Evolutionary conservation across 2,888 invertebrate genomes (phyloP).

Genomic region (Macrosiphum euphorbiae): DNA sequence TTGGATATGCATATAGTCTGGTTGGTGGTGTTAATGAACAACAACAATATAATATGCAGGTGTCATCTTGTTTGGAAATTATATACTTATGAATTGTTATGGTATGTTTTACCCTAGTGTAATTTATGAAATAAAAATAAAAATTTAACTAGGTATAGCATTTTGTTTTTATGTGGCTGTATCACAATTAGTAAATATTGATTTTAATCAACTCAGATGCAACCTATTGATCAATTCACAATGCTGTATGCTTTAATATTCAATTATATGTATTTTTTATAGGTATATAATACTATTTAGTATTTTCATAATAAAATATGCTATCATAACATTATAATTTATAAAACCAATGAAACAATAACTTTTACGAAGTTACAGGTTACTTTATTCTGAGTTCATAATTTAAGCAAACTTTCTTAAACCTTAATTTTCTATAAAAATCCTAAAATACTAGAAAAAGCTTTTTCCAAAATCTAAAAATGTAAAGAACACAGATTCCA

Average conservation of each 20-base stretch:
- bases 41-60: background rate
- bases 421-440: background rate
- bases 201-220: background rate
- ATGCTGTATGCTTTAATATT: no score
- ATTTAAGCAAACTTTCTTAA: background rate
- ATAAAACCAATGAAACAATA: background rate
- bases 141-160: conserved; percentile 17
- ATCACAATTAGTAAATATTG: background rate
- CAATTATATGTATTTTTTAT: no score
- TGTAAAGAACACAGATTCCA: background rate
- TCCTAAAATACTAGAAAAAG: background rate
- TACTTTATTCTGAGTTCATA: background rate
- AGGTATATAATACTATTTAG: background rate
- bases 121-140: background rate
- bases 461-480: background rate
- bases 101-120: background rate
- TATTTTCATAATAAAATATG: background rate
- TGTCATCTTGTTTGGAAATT: conserved; percentile 16
- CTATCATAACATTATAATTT: background rate
- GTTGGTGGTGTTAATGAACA: background rate
- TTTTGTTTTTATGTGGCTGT: background rate
- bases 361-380: background rate
- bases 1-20: background rate
- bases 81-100: background rate
- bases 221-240: background rate